Base-by-base conservation (phyloP, 2,888 invertebrate species). In the Temnothorax unifasciatus region DNA sequence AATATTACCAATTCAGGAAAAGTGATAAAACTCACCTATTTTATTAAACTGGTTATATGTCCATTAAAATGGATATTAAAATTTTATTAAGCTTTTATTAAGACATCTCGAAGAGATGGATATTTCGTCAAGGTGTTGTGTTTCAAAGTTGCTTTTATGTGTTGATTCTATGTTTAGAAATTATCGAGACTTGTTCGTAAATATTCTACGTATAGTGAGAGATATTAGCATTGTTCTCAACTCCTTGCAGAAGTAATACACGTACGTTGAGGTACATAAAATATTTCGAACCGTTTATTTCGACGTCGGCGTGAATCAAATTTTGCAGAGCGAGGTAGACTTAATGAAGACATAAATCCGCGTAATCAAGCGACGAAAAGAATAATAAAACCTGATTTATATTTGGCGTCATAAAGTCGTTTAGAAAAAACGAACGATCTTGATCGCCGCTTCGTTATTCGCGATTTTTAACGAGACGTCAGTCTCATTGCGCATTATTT, bases 401-500 rank as follows among this genome's bases (percentile, higher is more conserved):
- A 66, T 44, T 66, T 25, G 44, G 4, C 25, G 15, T 44, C 9
- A 2, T 44, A 25, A 66, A 44, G 15, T 11, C 8, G 71, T 21
- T 57, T 13, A 8, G 4, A 47, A 34, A 47, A 34, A 79, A 71
- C 15, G 29, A 57, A 34, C 0, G 15, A 59, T 2, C n/a, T 25
- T 29, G 25, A 25, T 44, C 29, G n/a, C 9, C n/a, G 3, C 21
- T 34, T 50, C n/a, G 59, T 59, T 34, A 11, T n/a, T 76, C 21
- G 29, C n/a, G 41, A 71, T 59, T 79, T 69, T 59, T 71, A 47
- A 59, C 9, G 44, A 77, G 29, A 29, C 18, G 13, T 41, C n/a
- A 77, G 25, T 52, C 25, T 25, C 29, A 38, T 77, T 77, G 54
- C 9, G 54, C 68, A 77, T 68, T 29, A 6, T 63, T 5, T 34